These are phyloP conservation scores for Hermaeophaga mercurialis DNA, from an alignment of 2,888 invertebrate genomes.

Conservation along the genomic window DNA sequence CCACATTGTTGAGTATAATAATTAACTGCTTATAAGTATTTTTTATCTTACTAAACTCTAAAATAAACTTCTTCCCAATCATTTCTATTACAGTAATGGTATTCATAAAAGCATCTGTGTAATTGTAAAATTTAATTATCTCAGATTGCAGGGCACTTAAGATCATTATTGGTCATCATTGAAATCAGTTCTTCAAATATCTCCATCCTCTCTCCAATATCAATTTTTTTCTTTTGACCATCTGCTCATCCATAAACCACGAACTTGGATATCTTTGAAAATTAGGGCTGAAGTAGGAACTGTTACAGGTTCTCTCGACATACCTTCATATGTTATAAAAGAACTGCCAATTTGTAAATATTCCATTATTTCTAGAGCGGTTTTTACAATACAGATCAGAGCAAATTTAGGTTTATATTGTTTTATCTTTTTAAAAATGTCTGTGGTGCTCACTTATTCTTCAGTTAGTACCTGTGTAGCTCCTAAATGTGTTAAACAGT, in stretches of 20 bases:
- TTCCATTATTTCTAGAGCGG: constrained; percentile 78
- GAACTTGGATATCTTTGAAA: constrained; percentile 79
- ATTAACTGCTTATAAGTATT: too few relatives aligned
- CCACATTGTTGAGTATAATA: too few relatives aligned
- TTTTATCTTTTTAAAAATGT: constrained; percentile 65
- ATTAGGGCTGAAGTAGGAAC: constrained; percentile 81
- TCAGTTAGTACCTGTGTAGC: constrained; percentile 87
- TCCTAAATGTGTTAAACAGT: constrained; percentile 72
- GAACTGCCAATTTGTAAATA: constrained; percentile 73
- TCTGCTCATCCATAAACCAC: constrained; percentile 89
- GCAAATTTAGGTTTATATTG: constrained; percentile 76
- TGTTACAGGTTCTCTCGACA: constrained; percentile 85
- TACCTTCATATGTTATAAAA: constrained; percentile 95
- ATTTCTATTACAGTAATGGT: constrained; percentile 73
- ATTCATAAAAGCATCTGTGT: constrained; percentile 73
- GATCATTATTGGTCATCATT: constrained; percentile 71
- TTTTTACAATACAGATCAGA: constrained; percentile 92
- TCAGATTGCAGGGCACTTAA: constrained; percentile 76
- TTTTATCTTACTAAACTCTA: constrained; percentile 61
- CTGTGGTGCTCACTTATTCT: constrained; percentile 70
- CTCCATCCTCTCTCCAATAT: constrained; percentile 62
- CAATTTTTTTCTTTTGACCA: constrained; percentile 74
- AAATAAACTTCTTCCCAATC: constrained; percentile 78
- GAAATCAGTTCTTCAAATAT: constrained; percentile 80
- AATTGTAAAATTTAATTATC: constrained; percentile 74